Base-by-base conservation (phyloP, 2,888 invertebrate species). In the Limenitis camilla region DNA sequence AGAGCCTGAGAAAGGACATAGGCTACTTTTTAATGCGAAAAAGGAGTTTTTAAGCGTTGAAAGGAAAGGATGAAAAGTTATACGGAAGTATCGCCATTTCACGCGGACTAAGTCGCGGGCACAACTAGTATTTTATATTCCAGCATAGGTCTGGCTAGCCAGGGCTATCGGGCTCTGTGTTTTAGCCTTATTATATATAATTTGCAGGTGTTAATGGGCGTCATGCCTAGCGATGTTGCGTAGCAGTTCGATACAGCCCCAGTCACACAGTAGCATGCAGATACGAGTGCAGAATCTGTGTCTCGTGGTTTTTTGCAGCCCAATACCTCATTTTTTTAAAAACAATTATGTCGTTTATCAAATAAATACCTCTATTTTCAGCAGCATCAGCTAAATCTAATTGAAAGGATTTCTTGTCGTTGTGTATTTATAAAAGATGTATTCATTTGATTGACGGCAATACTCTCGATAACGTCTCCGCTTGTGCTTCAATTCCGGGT, bases 201-300 rank as follows among this genome's bases (percentile, higher is more conserved):
- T 66, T 68, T 68, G 71, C 67, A 67, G 73, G 71, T 68, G 69
- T 74, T 67, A 53, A 62, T 66, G 67, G 63, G 61, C 63, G 63
- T 59, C 72, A 83, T 81, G 83, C 81, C 71, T 69, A 67, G 76
- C 72, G 70, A 72, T 78, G 72, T 66, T 69, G 72, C 70, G 67
- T 67, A 68, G 68, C 72, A 68, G 55, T 62, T 58, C 55, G 54
- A 59, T 60, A 60, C 62, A 74, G 70, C 59, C 54, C 53, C 52
- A 53, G 39, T 53, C 55, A 64, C 61, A 63, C 57, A 63, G 55
- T 54, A 49, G 55, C 66, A 65, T 66, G 65, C 66, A 51, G 44
- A 48, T 39, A 55, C 50, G 50, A 44, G 53, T 53, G 56, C 56
- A 50, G 43, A 38, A 51, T 42, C 51, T 31, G 28, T 49, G 50